Conservation (phyloP, 2,888 invertebrate genomes). For the Hirtodrosophila confusa region DNA sequence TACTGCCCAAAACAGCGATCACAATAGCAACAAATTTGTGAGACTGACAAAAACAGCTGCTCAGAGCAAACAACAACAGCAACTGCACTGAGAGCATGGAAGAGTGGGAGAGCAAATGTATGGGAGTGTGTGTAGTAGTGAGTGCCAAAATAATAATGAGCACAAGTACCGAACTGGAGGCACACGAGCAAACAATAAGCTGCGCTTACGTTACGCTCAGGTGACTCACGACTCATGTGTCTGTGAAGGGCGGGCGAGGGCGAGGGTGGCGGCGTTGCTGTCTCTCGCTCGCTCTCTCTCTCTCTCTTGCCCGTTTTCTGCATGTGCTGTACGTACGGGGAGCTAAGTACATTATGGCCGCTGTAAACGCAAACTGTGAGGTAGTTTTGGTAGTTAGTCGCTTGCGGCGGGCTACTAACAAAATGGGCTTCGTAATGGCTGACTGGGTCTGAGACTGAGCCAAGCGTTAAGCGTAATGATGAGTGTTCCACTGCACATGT, state of each 20-base stretch:
- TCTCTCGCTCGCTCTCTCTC: constrained; percentile 15
- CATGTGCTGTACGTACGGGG: constrained; percentile 43
- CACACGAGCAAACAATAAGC: constrained; percentile 62
- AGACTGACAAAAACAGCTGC: constrained; percentile 55
- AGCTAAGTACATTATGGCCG: constrained; percentile 55
- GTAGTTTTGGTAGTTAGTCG: constrained; percentile 72
- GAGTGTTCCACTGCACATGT: constrained; percentile 51
- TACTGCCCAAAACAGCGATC: constrained; percentile 39
- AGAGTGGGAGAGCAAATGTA: constrained; percentile 20
- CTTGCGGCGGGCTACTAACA: constrained; percentile 74
- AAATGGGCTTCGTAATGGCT: constrained; percentile 77
- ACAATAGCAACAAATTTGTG: constrained; percentile 34
- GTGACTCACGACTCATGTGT: constrained; percentile 74
- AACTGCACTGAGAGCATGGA: constrained; percentile 44
- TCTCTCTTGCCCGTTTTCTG: constrained; percentile 24
- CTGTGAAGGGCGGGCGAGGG: constrained; percentile 56
- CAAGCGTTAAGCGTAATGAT: constrained; percentile 74
- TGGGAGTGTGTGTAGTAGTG: constrained; percentile 16
- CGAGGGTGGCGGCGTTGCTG: constrained; percentile 49
- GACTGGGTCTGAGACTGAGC: constrained; percentile 67
- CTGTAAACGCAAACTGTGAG: constrained; percentile 51
- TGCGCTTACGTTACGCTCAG: constrained; percentile 82
- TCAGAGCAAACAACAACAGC: constrained; percentile 24
- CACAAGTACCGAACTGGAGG: constrained; percentile 36
- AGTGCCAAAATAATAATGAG: constrained; percentile 56